Evolutionary conservation across 2,113 vertebrate species (phyloP), one percentile per base, ranked within the genome.

Genomic region (Mola mola): DNA sequence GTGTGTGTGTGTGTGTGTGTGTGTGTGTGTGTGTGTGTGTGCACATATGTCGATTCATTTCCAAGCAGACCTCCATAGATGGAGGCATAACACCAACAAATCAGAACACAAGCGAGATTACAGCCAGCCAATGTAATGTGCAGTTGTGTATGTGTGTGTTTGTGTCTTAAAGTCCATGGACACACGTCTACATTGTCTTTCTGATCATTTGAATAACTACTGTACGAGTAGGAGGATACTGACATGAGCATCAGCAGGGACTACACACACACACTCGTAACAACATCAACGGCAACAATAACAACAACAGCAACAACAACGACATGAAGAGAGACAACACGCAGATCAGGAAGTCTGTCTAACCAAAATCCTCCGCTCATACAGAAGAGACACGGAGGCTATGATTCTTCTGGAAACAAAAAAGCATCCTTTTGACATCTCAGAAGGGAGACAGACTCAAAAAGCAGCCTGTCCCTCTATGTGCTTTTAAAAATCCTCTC

Each of bases 161-260:
- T 16, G 46, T 76, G 66, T 80, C 43, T 78, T 41, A 72, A 56
- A 70, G 65, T 33, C 50, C 50, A 49, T 74, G 76, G 63, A 71
- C 64, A 63, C 57, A 78, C 73, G 72, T 85, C 66, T 81, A 71
- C 47, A 46, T 73, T 29, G 15, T 88, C 57, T 33, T 44, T 71
- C 64, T 63, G 74, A 75, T 82, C 41, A 47, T 82, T 53, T 49
- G 68, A 61, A 34, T 70, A 82, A 66, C 77, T 74, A 88, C 75
- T 76, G 70, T 62, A 84, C 58, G 78, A 67, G 59, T 77, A 75
- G 78, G 68, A 82, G 78, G 85, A 83, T 73, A 79, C n/a, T 66
- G 79, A 84, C 79, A 36, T 75, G 70, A 80, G 78, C 78, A 79
- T 85, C 66, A 81, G 79, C 71, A 53, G 75, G 84, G 79, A 84